phyloP scores from a whole-genome alignment of 2,113 vertebrate genomes.

The Hoplias malabaricus region DNA sequence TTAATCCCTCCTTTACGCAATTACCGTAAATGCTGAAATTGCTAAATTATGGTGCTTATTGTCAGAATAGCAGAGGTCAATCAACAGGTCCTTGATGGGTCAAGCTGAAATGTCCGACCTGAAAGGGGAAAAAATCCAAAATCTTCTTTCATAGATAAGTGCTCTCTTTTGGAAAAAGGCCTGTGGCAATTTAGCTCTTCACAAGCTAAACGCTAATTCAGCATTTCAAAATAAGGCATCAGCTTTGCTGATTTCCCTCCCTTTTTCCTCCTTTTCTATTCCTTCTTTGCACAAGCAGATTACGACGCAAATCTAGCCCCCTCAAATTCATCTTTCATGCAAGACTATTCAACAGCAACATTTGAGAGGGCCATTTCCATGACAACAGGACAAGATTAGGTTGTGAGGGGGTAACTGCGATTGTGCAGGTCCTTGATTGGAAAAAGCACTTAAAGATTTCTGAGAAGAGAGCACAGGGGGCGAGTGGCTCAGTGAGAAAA shows the following conservation, averaged over 20 bases:
- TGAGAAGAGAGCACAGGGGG: slow-evolving; percentile 31
- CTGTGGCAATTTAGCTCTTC: slow-evolving; percentile 27
- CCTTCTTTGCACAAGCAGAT: slow-evolving; percentile 60
- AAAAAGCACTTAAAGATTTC: slow-evolving; percentile 64
- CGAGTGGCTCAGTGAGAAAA: slow-evolving; percentile 40
- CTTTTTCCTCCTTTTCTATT: slow-evolving; percentile 11
- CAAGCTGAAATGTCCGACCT: slow-evolving; percentile 13
- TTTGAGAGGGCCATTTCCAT: slow-evolving; percentile 73
- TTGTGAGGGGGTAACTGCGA: slow-evolving; percentile 55
- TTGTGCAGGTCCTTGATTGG: slow-evolving; percentile 69
- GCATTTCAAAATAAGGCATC: slow-evolving; percentile 35
- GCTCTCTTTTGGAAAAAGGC: slow-evolving; percentile 2
- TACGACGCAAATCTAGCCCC: slow-evolving; percentile 60
- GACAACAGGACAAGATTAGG: slow-evolving; percentile 75
- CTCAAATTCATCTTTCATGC: slow-evolving; percentile 63
- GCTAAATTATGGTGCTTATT: slow-evolving; percentile 9
- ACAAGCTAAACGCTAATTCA: slow-evolving; percentile 37
- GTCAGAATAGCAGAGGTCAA: neutral
- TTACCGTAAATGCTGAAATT: slow-evolving; percentile 1
- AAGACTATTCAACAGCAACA: slow-evolving; percentile 55
- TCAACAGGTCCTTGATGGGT: slow-evolving; percentile 6
- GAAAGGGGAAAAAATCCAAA: neutral
- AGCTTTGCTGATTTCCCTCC: slow-evolving; percentile 35
- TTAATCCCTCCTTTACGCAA: neutral
- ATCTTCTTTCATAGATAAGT: slow-evolving; percentile 28